Percentiles rank a stretch among this genome's conserved stretches.
Evolutionary conservation across 1,140 invertebrate genomes (phyloP).

Genomic region (Linepithema humile): DNA sequence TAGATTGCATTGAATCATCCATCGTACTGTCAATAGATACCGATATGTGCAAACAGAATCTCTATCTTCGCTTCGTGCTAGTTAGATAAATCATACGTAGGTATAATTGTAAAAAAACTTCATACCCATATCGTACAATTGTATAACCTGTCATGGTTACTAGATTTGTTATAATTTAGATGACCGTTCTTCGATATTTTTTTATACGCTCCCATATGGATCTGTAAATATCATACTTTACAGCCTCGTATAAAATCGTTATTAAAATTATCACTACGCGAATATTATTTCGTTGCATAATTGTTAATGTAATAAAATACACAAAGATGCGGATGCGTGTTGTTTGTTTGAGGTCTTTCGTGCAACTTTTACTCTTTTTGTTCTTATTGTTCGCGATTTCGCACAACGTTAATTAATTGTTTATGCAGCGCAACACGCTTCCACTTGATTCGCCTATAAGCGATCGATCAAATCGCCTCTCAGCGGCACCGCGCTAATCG

Average conservation of each 20-base stretch:
- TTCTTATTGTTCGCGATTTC: no score
- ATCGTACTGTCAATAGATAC: slow-evolving; percentile 61
- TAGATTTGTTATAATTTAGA: slow-evolving; percentile 52
- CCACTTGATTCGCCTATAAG: no score
- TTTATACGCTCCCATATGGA: neutral
- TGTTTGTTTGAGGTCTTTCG: no score
- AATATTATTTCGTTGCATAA: neutral
- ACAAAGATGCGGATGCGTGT: no score
- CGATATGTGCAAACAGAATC: slow-evolving; percentile 39
- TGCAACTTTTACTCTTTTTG: no score
- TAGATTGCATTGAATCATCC: slow-evolving; percentile 62
- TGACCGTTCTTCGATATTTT: slow-evolving; percentile 33
- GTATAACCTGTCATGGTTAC: slow-evolving; percentile 37
- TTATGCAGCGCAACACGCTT: no score
- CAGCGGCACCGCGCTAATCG: no score
- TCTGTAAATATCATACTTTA: slow-evolving; percentile 10
- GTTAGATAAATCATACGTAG: slow-evolving; percentile 49
- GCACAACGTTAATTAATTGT: no score
- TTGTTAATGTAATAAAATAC: no score
- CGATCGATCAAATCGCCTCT: no score
- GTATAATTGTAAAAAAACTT: slow-evolving; percentile 49
- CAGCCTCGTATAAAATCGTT: neutral
- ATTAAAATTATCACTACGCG: neutral
- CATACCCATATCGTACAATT: slow-evolving; percentile 31
- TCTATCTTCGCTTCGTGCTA: slow-evolving; percentile 38